Percentiles rank a stretch among this genome's conserved stretches.
Conservation (phyloP, 2,888 invertebrate genomes). For the Pyralis farinalis region DNA sequence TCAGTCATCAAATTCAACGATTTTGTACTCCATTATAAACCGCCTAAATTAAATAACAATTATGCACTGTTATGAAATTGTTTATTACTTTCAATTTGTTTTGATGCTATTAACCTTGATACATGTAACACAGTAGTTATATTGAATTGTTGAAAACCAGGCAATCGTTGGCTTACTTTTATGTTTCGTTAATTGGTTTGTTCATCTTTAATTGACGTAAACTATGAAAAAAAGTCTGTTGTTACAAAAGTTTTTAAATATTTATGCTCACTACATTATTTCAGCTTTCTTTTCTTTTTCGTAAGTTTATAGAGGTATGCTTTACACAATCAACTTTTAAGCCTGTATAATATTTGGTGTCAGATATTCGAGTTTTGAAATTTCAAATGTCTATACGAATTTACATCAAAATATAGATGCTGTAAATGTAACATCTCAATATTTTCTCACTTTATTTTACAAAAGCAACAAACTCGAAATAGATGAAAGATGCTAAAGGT, state of each 20-base stretch:
- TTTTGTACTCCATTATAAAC: conserved; percentile 4
- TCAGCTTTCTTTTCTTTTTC: background rate
- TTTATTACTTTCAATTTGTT: conserved; percentile 28
- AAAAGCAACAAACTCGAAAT: too few species aligned
- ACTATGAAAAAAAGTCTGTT: conserved; percentile 1
- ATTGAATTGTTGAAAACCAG: background rate
- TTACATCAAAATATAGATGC: too few species aligned
- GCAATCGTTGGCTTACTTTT: background rate
- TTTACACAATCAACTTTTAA: conserved; percentile 5
- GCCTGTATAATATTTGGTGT: too few species aligned
- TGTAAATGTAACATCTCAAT: too few species aligned
- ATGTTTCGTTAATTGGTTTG: background rate
- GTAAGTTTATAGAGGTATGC: background rate
- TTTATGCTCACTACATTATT: background rate
- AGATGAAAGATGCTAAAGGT: too few species aligned
- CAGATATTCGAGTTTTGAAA: too few species aligned
- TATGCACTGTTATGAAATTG: conserved; percentile 24
- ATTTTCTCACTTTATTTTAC: too few species aligned
- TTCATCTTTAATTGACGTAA: conserved; percentile 1
- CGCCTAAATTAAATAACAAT: conserved; percentile 16
- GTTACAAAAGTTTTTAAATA: conserved; percentile 4
- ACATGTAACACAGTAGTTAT: conserved; percentile 17
- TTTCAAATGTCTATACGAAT: too few species aligned
- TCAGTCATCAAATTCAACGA: too few species aligned
- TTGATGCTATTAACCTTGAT: conserved; percentile 38